Evolutionary conservation across 2,888 invertebrate species (phyloP).

Genomic region (Melinopterus prodromus): DNA sequence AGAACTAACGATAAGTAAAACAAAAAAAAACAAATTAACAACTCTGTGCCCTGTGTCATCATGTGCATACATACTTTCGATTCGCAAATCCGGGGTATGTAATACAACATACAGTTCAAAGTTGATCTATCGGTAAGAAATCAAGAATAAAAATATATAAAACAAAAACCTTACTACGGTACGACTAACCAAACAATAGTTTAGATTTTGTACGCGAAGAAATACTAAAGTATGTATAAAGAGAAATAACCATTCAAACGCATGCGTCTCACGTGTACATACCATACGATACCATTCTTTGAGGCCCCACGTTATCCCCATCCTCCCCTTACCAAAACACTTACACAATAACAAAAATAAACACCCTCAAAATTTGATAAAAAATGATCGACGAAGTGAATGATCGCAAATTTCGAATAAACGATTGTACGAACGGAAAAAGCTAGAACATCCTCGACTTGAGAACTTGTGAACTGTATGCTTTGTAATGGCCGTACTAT

Average conservation of each 20-base stretch:
- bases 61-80: not conserved
- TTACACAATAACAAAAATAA: not conserved
- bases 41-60: not conserved
- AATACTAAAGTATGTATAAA: constrained; percentile 34
- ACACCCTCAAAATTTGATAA: not conserved
- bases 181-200: constrained; percentile 43
- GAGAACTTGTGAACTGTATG: constrained; percentile 44
- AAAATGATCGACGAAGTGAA: constrained; percentile 8
- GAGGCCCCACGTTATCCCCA: not conserved
- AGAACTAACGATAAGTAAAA: not conserved
- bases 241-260: constrained; percentile 10
- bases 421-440: constrained; percentile 7
- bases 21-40: not conserved
- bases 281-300: constrained; percentile 8
- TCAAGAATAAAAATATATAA: constrained; percentile 23
- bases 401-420: not conserved
- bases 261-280: constrained; percentile 23
- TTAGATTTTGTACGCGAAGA: constrained; percentile 51
- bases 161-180: constrained; percentile 19
- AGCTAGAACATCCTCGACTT: not conserved
- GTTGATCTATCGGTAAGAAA: constrained; percentile 42
- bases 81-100: constrained; percentile 42
- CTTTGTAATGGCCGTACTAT: constrained; percentile 47
- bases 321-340: not conserved
- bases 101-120: constrained; percentile 55